Base-by-base conservation (phyloP, 2,797 vertebrate genomes). In the Paramormyrops hopkinsi region DNA sequence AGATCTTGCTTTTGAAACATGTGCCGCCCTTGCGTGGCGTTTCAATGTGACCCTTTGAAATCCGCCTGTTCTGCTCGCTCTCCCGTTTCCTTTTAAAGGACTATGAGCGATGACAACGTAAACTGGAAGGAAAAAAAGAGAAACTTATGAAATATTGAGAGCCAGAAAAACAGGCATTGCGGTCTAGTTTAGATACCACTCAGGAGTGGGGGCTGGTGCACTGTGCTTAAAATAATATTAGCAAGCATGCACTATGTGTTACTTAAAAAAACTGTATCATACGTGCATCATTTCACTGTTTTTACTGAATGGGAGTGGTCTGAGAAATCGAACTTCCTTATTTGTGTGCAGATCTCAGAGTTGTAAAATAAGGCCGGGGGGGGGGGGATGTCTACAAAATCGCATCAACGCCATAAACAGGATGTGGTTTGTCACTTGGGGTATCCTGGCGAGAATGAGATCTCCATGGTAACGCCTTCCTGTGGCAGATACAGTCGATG, bases 381-480 rank as follows among this genome's bases (percentile, higher is more conserved):
- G 33, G 73, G 90, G 73, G 88, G 29, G 29, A 89, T 90, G 94
- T 37, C 33, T 76, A 76, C 94, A 93, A 95, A 95, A 95, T 94
- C 94, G 92, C 90, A 88, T 65, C 87, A 91, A 93, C 93, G 86
- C 56, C 11, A 85, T 93, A 92, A 95, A 95, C 95, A 94, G 94
- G 93, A 95, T 95, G 95, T 94, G 92, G 94, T 92, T 92, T 92
- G 91, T 93, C 89, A 94, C 91, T 89, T 90, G 92, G 92, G 94
- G 92, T 93, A 90, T 93, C 69, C 93, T 92, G 94, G 93, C 92
- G 88, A 91, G 90, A 65, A 51, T 88, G 44, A 50, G 91, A 93
- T 96, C 92, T 93, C 93, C 93, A 95, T 94, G 93, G 94, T 93
- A 93, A 94, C 94, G 53, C 51, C 91, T 93, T 91, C 90, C 91